Evolutionary conservation across 2,888 invertebrate species (phyloP), one percentile per base, ranked within the genome.

Genomic region (Sinotaia quadrata): DNA sequence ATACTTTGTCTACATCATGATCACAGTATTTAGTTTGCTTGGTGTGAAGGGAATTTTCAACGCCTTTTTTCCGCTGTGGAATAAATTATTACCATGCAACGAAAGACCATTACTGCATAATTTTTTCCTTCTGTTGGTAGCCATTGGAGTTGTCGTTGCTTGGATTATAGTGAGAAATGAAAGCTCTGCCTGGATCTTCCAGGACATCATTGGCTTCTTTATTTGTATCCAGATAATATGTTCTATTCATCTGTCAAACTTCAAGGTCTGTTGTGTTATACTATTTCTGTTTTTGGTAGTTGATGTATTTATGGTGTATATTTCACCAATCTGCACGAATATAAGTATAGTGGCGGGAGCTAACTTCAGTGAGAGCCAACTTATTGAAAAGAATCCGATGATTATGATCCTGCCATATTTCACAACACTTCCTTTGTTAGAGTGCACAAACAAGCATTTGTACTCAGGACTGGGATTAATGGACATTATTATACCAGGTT

Each of bases 261-360:
- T 73, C 41, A 73, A 68, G 47, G 65, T 73, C 3, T 89, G 90
- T 71, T 86, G 90, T 1, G 76, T 90, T 8, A 80, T 91, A 10
- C 83, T 91, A 70, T 75, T 86, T 5, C 82, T 90, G n/a, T 87
- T 91, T 72, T 90, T 91, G 74, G 72, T 91, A 71, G 91, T 91
- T 81, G 91, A 91, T 78, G 88, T 91, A n/a, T 90, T 91, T 82
- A 91, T 91, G 85, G 91, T 91, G 8, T 91, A 91, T 84, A 89
- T 91, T 66, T 91, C 91, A 1, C 91, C 91, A 2, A 83, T 88
- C 37, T 84, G 91, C 63, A 91, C 91, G 0, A 76, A 82, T 75
- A n/a, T n/a, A n/a, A n/a, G n/a, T n/a, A n/a, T n/a, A n/a, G n/a
- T n/a, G n/a, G n/a, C n/a, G n/a, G n/a, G n/a, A n/a, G n/a, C n/a